These are phyloP conservation scores for Catharus ustulatus DNA, from an alignment of 2,797 vertebrate species.

Conservation along the genomic window DNA sequence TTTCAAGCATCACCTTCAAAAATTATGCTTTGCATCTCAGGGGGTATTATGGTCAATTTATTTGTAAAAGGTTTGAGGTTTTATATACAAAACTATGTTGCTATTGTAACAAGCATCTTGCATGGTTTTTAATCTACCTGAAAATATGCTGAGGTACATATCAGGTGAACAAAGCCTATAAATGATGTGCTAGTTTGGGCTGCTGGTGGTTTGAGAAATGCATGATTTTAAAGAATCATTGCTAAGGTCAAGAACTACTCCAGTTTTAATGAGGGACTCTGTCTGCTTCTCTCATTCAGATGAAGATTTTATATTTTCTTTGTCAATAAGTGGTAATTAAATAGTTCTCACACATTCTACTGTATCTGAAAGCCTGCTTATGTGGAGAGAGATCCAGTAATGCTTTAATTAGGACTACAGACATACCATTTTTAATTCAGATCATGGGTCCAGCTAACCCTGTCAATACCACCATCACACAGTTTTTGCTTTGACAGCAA, in stretches of 20 bases:
- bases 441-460: neutral
- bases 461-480: neutral
- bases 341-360: neutral
- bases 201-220: neutral
- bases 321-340: neutral
- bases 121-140: neutral
- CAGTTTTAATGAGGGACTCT: neutral
- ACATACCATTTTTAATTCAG: neutral
- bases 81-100: neutral
- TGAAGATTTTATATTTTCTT: neutral
- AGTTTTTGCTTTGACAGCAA: neutral
- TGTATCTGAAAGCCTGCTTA: neutral
- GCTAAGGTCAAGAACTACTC: constrained; percentile 21
- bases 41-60: neutral
- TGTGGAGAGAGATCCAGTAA: neutral
- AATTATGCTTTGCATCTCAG: neutral
- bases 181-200: neutral
- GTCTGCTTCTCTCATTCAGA: neutral
- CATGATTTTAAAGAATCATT: neutral
- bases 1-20: neutral
- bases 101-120: neutral
- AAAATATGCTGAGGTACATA: neutral
- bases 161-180: neutral
- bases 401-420: neutral
- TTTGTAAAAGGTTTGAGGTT: neutral